These are phyloP conservation scores for Orius laevigatus DNA, from an alignment of 1,140 invertebrate species.

Conservation along the genomic window DNA sequence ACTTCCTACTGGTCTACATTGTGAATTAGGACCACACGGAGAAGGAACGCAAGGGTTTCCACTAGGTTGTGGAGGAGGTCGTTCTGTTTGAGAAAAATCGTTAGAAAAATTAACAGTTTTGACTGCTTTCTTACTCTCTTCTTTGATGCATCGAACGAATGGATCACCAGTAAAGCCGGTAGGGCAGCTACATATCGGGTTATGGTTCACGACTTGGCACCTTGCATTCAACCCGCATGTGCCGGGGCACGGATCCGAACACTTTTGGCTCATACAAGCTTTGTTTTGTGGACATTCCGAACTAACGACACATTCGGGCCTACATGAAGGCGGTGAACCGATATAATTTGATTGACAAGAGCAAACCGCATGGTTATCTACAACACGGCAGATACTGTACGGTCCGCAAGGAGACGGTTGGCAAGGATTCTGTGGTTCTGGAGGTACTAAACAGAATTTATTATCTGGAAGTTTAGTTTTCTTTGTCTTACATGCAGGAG, in stretches of 20 bases:
- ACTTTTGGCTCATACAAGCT: constrained; percentile 53
- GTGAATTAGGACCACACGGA: constrained; percentile 63
- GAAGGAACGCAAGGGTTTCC: constrained; percentile 60
- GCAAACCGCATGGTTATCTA: constrained; percentile 49
- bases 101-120: constrained; percentile 1
- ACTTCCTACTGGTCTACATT: constrained; percentile 50
- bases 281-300: constrained; percentile 48
- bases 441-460: constrained; percentile 10
- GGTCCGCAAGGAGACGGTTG: constrained; percentile 57
- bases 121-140: constrained; percentile 32
- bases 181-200: constrained; percentile 51
- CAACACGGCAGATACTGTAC: constrained; percentile 46
- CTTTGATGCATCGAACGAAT: constrained; percentile 45
- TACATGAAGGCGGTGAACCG: constrained; percentile 52
- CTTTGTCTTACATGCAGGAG: constrained; percentile 34
- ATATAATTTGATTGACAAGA: constrained; percentile 53
- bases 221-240: constrained; percentile 50
- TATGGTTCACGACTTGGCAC: constrained; percentile 55
- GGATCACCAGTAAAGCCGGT: constrained; percentile 61
- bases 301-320: constrained; percentile 57
- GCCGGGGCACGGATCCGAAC: constrained; percentile 50
- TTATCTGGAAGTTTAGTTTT: constrained; percentile 21
- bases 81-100: not conserved
- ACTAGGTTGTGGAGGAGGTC: constrained; percentile 18
- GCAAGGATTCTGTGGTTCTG: constrained; percentile 40